Conservation (phyloP, 2,797 vertebrate genomes). For the Sarcoramphus papa region DNA sequence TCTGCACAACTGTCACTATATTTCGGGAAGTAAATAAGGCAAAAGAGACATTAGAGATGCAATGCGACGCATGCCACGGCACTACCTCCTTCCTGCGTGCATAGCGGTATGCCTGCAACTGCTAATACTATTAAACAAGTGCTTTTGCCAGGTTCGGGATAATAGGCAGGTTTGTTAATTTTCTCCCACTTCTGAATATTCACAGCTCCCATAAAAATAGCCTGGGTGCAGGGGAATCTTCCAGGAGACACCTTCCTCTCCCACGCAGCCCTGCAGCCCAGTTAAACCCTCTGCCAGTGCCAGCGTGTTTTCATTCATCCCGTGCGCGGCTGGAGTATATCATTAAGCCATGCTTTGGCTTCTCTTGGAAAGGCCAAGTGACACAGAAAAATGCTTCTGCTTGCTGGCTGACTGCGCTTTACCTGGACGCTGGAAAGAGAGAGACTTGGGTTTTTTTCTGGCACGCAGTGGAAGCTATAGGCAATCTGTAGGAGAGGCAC, state of each 20-base stretch:
- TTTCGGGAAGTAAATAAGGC: neutral
- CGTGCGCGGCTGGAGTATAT: accelerated
- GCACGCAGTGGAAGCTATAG: neutral
- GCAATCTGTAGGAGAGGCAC: neutral
- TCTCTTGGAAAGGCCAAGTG: neutral
- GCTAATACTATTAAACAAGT: neutral
- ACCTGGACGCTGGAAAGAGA: no score
- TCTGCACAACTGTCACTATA: neutral
- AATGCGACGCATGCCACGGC: accelerated
- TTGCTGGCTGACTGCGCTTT: neutral
- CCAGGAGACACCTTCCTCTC: no score
- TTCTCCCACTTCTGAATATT: neutral
- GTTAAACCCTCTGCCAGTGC: neutral
- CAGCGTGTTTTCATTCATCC: no score
- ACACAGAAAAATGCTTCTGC: neutral
- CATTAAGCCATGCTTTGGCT: neutral
- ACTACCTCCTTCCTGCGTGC: neutral
- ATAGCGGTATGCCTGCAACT: neutral
- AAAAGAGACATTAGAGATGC: neutral
- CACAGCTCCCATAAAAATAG: no score
- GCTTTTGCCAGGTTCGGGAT: neutral
- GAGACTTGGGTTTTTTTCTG: neutral
- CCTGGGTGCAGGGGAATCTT: no score
- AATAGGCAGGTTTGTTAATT: neutral
- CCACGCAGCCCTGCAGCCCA: neutral